Conservation (phyloP, 2,888 invertebrate genomes). For the Sarcophaga rosellei region DNA sequence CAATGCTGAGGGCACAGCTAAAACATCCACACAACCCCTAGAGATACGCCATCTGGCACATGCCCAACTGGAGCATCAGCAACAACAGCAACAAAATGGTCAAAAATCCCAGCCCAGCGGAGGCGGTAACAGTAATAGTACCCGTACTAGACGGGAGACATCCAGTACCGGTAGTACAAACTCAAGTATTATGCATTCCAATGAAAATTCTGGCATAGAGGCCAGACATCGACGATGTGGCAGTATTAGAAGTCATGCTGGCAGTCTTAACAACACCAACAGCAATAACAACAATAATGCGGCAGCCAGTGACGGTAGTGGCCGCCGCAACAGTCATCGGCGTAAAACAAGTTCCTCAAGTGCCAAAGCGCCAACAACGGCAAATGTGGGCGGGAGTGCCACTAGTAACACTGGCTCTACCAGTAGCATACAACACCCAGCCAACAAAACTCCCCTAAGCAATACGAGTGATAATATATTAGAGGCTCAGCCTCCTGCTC, state of each 20-base stretch:
- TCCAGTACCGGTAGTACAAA: slow-evolving; percentile 61
- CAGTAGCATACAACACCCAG: not conserved
- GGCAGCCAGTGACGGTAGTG: slow-evolving; percentile 63
- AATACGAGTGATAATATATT: slow-evolving; percentile 48
- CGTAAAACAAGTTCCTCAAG: slow-evolving; percentile 77
- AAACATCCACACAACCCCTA: slow-evolving; percentile 33
- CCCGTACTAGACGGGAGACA: slow-evolving; percentile 48
- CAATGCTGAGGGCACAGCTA: slow-evolving; percentile 38
- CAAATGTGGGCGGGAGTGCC: slow-evolving; percentile 48
- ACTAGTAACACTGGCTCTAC: slow-evolving; percentile 45
- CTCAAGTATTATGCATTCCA: slow-evolving; percentile 77
- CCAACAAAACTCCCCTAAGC: slow-evolving; percentile 59
- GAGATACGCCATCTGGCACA: slow-evolving; percentile 55
- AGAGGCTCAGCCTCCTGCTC: slow-evolving; percentile 26
- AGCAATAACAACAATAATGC: slow-evolving; percentile 69
- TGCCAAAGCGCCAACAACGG: slow-evolving; percentile 68
- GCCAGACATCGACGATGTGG: slow-evolving; percentile 71
- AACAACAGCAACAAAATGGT: slow-evolving; percentile 48
- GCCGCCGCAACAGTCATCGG: slow-evolving; percentile 54
- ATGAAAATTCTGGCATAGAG: slow-evolving; percentile 71
- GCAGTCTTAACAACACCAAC: slow-evolving; percentile 32
- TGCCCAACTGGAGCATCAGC: slow-evolving; percentile 46
- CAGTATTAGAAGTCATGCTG: slow-evolving; percentile 69
- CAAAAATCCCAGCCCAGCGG: slow-evolving; percentile 19
- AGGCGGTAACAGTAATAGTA: slow-evolving; percentile 27